Evolutionary conservation across 2,888 invertebrate species (phyloP), one percentile per base, ranked within the genome.

Genomic region (Tipula helvola): DNA sequence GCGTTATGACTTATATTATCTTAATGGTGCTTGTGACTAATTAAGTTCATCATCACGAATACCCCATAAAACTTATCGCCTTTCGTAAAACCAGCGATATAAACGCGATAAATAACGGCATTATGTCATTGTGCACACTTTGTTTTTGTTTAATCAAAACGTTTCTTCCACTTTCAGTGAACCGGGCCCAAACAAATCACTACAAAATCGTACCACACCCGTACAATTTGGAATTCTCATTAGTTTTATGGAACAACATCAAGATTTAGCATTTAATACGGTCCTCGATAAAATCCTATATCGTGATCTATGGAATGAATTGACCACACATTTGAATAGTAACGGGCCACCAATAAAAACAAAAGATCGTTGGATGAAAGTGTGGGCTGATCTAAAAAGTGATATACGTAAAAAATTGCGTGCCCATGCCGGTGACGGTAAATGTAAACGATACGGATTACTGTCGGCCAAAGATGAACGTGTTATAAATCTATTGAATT

Each of bases 281-380:
- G 84, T 41, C 7, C 71, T 71, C 71, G 84, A 84, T 39, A 84
- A 84, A 41, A 41, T 39, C 39, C 36, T 36, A 2, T 41, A 84
- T n/a, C 36, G 41, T 16, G 41, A 84, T 8, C 16, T 84, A 7
- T 84, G 84, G 84, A 41, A 84, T 84, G 84, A 84, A 39, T 7
- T 84, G 13, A 84, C 84, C n/a, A n/a, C 16, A 39, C 84, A 39
- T 84, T 41, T 84, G 5, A 84, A 84, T 41, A 39, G 39, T 39
- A 84, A 84, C 2, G 84, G 84, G 2, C 84, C 84, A 36, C 84
- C 84, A 39, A 84, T 84, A 16, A 84, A 84, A 39, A 39, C 84
- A n/a, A 84, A 41, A 84, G 84, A 84, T 16, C 84, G 84, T 12
- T 84, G 84, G 84, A 84, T 84, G 84, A 84, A 84, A 41, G 84